Conservation (phyloP, 2,797 vertebrate species). For the Anisognathus igniventris region DNA sequence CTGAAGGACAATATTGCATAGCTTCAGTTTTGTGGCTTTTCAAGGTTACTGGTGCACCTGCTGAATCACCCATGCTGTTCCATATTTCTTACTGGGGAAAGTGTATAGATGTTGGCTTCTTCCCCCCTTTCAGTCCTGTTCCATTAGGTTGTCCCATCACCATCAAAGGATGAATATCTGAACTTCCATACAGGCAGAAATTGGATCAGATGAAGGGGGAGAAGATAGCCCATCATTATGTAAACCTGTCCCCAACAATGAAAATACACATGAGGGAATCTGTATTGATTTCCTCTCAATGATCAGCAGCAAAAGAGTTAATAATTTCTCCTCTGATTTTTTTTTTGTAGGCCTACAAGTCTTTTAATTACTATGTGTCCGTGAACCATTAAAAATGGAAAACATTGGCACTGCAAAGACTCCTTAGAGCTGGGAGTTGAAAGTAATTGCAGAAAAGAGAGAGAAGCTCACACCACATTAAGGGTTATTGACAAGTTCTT, state of each 20-base stretch:
- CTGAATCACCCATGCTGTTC: not conserved
- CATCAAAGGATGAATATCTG: fast-evolving
- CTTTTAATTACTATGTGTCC: not conserved
- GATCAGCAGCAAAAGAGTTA: not conserved
- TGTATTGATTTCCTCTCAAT: not conserved
- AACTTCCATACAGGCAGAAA: not conserved
- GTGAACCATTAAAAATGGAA: not conserved
- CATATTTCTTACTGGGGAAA: not conserved
- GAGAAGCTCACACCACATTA: not conserved
- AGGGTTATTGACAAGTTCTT: not conserved
- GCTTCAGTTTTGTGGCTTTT: not conserved
- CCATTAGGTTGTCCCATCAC: not conserved
- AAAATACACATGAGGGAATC: not conserved
- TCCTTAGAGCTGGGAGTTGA: not conserved
- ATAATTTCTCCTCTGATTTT: not conserved
- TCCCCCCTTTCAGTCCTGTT: not conserved
- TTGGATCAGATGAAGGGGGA: fast-evolving
- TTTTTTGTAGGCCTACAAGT: not conserved
- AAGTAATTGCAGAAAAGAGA: not conserved
- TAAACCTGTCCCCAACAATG: not conserved
- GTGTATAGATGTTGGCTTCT: not conserved
- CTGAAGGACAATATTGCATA: not conserved
- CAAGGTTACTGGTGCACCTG: not conserved
- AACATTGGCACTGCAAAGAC: not conserved
- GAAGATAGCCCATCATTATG: not conserved